Conservation (phyloP, 2,888 invertebrate genomes). For the Hemicrepidius hirtus region DNA sequence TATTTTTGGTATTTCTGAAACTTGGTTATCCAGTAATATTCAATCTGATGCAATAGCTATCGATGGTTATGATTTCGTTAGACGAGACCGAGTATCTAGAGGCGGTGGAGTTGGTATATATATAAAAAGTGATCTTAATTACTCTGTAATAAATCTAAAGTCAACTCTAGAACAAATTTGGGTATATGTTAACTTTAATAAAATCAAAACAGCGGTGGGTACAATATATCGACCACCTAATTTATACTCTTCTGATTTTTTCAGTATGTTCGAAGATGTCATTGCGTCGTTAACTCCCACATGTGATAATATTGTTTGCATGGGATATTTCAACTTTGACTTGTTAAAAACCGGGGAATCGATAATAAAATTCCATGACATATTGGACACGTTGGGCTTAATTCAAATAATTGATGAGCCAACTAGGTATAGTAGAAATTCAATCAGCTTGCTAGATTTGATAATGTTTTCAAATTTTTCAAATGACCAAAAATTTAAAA, state of each 20-base stretch:
- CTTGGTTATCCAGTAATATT: too few species aligned
- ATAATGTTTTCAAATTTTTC: not conserved
- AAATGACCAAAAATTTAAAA: constrained; percentile 6
- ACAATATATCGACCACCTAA: not conserved
- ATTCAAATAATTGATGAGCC: constrained; percentile 6
- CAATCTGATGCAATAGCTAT: too few species aligned
- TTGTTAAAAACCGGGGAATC: not conserved
- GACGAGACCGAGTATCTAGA: too few species aligned
- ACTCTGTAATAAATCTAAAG: not conserved
- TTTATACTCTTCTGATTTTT: not conserved
- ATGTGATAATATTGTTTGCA: constrained; percentile 5
- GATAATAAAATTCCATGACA: not conserved
- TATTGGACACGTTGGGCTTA: constrained; percentile 1
- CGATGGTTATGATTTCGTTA: too few species aligned
- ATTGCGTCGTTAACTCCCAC: not conserved
- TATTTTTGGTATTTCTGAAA: too few species aligned
- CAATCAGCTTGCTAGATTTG: constrained; percentile 5
- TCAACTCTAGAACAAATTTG: constrained; percentile 1
- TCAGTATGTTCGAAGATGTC: constrained; percentile 4
- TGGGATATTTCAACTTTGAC: constrained; percentile 3
- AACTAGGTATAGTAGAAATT: not conserved
- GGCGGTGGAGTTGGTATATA: not conserved
- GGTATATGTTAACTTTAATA: constrained; percentile 6
- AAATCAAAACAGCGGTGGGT: not conserved
- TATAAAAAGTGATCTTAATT: not conserved